Conservation (phyloP, 2,797 vertebrate genomes). For the Babyrousa celebensis region DNA sequence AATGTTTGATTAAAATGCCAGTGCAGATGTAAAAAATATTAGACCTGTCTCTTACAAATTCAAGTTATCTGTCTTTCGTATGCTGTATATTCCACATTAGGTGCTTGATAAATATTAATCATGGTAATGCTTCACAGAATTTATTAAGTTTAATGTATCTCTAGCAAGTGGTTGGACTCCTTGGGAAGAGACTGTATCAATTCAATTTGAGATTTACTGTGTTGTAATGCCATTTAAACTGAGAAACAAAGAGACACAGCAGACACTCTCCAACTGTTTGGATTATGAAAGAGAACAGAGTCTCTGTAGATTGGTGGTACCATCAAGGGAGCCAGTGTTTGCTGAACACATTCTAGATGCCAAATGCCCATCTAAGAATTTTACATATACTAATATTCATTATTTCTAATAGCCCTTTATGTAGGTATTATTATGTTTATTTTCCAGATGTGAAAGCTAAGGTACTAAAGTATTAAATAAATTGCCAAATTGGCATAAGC, state of each 20-base stretch:
- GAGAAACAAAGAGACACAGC: neutral
- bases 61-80: neutral
- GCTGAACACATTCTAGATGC: neutral
- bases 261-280: neutral
- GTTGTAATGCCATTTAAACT: slow-evolving; percentile 24
- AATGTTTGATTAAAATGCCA: slow-evolving; percentile 64
- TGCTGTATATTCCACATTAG: neutral
- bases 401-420: neutral
- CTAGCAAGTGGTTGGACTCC: neutral
- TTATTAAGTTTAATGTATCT: slow-evolving; percentile 70
- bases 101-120: slow-evolving; percentile 75
- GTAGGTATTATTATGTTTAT: neutral
- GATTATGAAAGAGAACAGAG: neutral
- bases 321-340: neutral
- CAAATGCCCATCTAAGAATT: neutral
- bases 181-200: slow-evolving; percentile 54
- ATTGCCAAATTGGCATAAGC: neutral
- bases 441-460: neutral
- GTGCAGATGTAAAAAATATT: neutral
- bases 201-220: slow-evolving; percentile 50
- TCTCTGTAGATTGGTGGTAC: neutral
- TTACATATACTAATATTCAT: neutral
- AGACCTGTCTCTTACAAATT: slow-evolving; percentile 21
- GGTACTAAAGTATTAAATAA: neutral
- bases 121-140: slow-evolving; percentile 24